Conservation (phyloP, 2,113 vertebrate genomes). For the Bothrops jararaca region DNA sequence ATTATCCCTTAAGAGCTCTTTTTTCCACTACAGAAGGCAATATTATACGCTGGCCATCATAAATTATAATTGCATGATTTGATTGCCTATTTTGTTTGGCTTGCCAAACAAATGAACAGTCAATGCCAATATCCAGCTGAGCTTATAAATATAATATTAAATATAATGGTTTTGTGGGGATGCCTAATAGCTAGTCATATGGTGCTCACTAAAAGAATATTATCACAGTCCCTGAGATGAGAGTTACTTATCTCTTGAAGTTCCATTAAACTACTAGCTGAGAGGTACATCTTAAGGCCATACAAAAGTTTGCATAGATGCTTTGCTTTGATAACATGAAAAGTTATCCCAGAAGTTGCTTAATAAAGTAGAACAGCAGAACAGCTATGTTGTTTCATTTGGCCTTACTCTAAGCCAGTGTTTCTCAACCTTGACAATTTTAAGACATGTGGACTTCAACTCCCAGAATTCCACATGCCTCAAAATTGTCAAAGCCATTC, state of each 20-base stretch:
- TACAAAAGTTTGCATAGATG: background rate
- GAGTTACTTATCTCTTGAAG: background rate
- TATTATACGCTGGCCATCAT: background rate
- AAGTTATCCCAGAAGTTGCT: background rate
- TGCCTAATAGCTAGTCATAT: background rate
- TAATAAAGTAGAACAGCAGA: background rate
- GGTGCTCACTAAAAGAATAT: background rate
- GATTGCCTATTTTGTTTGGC: background rate
- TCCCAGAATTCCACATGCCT: too few relatives aligned
- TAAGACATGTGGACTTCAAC: too few relatives aligned
- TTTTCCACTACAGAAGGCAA: background rate
- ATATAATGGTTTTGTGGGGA: background rate
- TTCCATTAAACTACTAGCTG: background rate
- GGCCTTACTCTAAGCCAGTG: background rate
- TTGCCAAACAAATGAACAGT: constrained; percentile 2
- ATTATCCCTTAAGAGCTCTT: background rate
- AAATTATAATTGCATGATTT: background rate
- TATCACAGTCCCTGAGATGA: background rate
- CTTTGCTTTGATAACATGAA: background rate
- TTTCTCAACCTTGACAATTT: too few relatives aligned
- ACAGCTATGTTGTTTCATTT: background rate
- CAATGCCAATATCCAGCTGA: constrained; percentile 2
- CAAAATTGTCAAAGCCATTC: too few relatives aligned
- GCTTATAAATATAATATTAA: background rate
- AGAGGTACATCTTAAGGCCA: background rate